phyloP scores from a whole-genome alignment of 1,140 invertebrate species.

The Lanistes nyassanus region DNA sequence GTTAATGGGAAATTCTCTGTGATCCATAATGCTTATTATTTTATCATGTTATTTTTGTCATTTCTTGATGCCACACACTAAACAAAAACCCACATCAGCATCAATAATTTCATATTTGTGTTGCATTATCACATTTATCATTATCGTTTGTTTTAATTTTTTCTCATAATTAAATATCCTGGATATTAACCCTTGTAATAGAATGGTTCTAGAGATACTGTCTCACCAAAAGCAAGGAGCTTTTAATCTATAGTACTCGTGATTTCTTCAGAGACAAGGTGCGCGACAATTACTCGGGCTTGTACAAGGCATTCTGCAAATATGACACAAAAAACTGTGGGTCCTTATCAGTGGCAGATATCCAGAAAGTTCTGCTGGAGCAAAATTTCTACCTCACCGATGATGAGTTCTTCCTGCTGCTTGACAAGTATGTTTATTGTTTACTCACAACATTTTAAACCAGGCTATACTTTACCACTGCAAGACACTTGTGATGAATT shows the following conservation, averaged over 20 bases:
- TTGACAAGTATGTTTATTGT: constrained; percentile 54
- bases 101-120: no score
- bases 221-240: background rate
- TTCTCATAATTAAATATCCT: background rate
- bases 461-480: no score
- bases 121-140: no score
- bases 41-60: background rate
- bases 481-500: no score
- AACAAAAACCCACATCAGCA: no score
- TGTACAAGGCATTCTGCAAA: constrained; percentile 59
- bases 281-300: constrained; percentile 57
- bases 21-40: background rate
- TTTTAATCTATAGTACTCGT: background rate
- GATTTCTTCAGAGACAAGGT: constrained; percentile 55
- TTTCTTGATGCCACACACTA: background rate
- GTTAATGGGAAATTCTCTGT: background rate
- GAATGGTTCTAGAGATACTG: background rate
- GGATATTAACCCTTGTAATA: background rate
- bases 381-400: constrained; percentile 60
- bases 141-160: no score
- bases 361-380: constrained; percentile 60
- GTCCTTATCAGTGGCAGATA: constrained; percentile 51
- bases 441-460: no score
- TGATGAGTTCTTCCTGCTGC: constrained; percentile 58
- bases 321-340: constrained; percentile 60